phyloP scores from a whole-genome alignment of 2,113 vertebrate genomes.

The Chaetodon trifascialis region DNA sequence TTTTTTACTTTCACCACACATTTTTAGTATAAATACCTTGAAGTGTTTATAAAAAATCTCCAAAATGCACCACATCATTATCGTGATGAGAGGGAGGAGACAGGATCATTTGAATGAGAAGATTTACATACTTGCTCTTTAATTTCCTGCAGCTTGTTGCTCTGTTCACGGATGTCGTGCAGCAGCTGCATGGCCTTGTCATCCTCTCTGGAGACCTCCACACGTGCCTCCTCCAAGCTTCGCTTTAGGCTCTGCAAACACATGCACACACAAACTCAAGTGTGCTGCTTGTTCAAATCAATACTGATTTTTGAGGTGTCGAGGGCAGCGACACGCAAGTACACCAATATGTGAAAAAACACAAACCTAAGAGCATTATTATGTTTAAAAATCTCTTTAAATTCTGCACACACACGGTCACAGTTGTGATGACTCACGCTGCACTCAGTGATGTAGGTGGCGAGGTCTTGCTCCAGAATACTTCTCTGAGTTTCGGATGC shows the following conservation, averaged over 20 bases:
- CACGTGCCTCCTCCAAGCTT: slow-evolving; percentile 97
- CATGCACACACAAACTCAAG: slow-evolving; percentile 39
- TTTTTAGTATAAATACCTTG: slow-evolving; percentile 28
- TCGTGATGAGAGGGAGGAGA: slow-evolving; percentile 21
- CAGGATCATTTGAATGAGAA: slow-evolving; percentile 20
- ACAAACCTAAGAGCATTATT: not conserved
- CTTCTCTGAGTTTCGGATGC: slow-evolving; percentile 98
- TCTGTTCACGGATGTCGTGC: slow-evolving; percentile 98
- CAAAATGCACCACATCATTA: slow-evolving; percentile 38
- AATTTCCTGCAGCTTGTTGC: slow-evolving; percentile 99
- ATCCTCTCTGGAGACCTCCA: slow-evolving; percentile 98
- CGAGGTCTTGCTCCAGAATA: slow-evolving; percentile 98
- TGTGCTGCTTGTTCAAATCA: not conserved
- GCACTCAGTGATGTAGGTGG: slow-evolving; percentile 99
- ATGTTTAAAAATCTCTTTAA: slow-evolving; percentile 1
- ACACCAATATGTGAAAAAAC: not conserved
- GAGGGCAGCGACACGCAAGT: not conserved
- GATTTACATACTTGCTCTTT: slow-evolving; percentile 93
- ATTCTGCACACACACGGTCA: not conserved
- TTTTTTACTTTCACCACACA: not conserved
- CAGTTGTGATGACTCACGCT: slow-evolving; percentile 89
- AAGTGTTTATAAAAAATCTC: slow-evolving; percentile 31
- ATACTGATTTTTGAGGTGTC: not conserved
- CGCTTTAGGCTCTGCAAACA: slow-evolving; percentile 95
- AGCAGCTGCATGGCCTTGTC: slow-evolving; percentile 99